Conservation (phyloP, 2,113 vertebrate species). For the Butastur rufipennis region DNA sequence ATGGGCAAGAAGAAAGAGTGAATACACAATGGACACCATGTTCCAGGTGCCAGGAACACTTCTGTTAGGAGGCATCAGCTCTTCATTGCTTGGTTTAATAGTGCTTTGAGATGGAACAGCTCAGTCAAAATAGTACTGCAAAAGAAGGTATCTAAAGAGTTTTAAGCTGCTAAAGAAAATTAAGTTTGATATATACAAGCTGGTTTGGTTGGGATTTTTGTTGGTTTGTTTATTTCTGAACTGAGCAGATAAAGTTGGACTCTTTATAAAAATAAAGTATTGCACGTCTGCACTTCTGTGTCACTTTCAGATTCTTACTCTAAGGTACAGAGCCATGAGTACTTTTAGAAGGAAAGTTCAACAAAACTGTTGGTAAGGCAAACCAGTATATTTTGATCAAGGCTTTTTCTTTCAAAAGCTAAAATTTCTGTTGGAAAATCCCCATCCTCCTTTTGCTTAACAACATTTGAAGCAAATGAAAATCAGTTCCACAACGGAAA, state of each 20-base stretch:
- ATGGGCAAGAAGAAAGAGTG: background rate
- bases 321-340: background rate
- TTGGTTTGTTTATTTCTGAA: background rate
- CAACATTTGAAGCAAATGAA: background rate
- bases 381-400: background rate
- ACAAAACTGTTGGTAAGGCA: background rate
- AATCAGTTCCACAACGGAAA: background rate
- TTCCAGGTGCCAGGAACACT: background rate
- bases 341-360: background rate
- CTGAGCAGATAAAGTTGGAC: accelerated
- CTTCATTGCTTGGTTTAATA: background rate
- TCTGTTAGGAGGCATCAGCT: background rate
- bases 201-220: accelerated
- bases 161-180: background rate
- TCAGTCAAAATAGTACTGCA: background rate
- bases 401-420: accelerated
- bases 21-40: background rate
- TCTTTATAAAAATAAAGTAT: background rate
- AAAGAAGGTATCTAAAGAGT: background rate
- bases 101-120: background rate
- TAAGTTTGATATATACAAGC: background rate
- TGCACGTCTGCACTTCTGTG: accelerated
- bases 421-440: background rate
- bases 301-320: background rate
- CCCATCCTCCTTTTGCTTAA: background rate